These are phyloP conservation scores for Luffia ferchaultella DNA, from an alignment of 2,888 invertebrate species.

Conservation along the genomic window DNA sequence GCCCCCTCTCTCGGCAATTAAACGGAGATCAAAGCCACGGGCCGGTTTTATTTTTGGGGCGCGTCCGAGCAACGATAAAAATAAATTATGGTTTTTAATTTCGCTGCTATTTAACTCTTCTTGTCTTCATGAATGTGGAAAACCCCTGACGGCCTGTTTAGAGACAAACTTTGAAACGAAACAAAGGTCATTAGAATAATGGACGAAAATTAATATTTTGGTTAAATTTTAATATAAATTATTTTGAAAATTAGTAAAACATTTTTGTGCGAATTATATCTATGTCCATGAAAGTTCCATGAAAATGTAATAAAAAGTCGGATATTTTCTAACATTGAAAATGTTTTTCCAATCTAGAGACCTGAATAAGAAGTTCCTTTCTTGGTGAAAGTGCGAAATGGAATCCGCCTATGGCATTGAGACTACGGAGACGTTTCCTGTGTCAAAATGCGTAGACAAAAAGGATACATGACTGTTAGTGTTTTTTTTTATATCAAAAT, in stretches of 20 bases:
- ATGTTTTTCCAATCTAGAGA: no score
- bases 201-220: background rate
- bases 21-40: conserved; percentile 37
- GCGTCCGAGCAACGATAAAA: conserved; percentile 39
- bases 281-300: background rate
- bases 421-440: no score
- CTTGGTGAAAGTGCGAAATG: no score
- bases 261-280: no score
- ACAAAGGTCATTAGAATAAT: background rate
- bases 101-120: conserved; percentile 22
- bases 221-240: background rate
- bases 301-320: no score
- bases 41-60: conserved; percentile 25
- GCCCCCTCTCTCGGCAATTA: conserved; percentile 37
- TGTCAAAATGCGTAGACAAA: no score
- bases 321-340: no score
- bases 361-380: no score
- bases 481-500: no score
- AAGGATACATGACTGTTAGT: no score
- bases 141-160: background rate
- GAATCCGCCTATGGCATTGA: no score
- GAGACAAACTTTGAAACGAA: background rate
- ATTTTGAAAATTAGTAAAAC: no score
- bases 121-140: conserved; percentile 4
- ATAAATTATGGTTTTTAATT: conserved; percentile 58